A percentile compares a stretch with the other conserved stretches of the same genome.
These are phyloP conservation scores for Phylloscopus trochiloides DNA, from an alignment of 2,113 vertebrate genomes.

Conservation along the genomic window DNA sequence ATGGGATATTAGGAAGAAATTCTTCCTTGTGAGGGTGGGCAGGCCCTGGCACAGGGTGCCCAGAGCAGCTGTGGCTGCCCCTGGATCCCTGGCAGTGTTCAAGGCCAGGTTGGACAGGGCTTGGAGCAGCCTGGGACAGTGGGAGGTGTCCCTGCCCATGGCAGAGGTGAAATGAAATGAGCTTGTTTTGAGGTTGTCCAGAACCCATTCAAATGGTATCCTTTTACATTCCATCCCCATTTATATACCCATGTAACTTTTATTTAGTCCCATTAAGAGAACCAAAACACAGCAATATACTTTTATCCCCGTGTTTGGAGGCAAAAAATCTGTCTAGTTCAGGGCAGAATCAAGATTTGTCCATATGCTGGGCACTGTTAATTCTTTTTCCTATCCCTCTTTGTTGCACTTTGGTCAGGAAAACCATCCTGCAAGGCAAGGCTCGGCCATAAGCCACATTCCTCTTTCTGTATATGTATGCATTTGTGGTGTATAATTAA, in stretches of 20 bases:
- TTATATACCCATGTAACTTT: background rate
- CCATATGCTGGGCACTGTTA: background rate
- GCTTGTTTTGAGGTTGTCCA: background rate
- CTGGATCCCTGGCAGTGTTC: background rate
- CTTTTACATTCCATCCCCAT: background rate
- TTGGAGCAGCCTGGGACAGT: fast-evolving
- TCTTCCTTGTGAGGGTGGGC: fast-evolving
- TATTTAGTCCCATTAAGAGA: background rate
- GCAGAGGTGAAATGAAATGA: background rate
- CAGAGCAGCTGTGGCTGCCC: background rate
- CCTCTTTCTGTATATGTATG: background rate
- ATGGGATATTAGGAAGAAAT: background rate
- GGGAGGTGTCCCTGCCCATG: background rate
- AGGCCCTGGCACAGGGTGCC: background rate
- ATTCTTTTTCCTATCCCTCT: background rate
- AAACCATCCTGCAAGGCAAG: background rate
- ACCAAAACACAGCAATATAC: background rate
- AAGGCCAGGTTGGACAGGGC: background rate
- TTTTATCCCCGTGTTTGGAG: background rate
- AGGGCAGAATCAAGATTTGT: background rate
- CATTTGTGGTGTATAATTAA: background rate
- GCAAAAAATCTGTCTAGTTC: background rate
- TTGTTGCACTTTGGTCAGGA: background rate
- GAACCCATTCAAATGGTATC: background rate
- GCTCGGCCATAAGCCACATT: background rate